A percentile compares a stretch with the other conserved stretches of the same genome.
These are phyloP conservation scores for Teleogryllus occipitalis DNA, from an alignment of 1,140 invertebrate genomes.

Conservation along the genomic window DNA sequence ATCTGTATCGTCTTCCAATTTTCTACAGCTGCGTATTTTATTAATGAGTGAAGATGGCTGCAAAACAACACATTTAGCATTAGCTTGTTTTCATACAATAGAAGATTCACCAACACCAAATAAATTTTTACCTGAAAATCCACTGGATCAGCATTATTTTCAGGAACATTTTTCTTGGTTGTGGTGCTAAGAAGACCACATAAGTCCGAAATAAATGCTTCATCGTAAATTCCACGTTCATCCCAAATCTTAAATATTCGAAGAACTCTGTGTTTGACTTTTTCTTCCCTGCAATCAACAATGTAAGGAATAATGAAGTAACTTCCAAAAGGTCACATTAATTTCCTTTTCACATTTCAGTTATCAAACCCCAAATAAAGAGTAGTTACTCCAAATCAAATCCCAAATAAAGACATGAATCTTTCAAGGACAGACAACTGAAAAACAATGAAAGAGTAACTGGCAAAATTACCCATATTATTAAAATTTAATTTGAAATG, in stretches of 20 bases:
- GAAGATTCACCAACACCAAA: slow-evolving; percentile 33
- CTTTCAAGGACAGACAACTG: too few relatives aligned
- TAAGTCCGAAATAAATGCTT: slow-evolving; percentile 76
- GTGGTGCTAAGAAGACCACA: slow-evolving; percentile 66
- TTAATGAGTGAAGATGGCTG: slow-evolving; percentile 52
- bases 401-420: too few relatives aligned
- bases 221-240: slow-evolving; percentile 77
- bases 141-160: slow-evolving; percentile 40
- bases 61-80: slow-evolving; percentile 27
- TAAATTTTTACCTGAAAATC: slow-evolving; percentile 48
- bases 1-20: slow-evolving; percentile 56
- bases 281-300: slow-evolving; percentile 61
- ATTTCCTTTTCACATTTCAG: too few relatives aligned
- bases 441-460: too few relatives aligned
- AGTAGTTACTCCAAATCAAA: too few relatives aligned
- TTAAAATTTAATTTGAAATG: too few relatives aligned
- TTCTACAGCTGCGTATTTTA: slow-evolving; percentile 55
- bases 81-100: slow-evolving; percentile 29
- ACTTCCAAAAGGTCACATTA: too few relatives aligned
- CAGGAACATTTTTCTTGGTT: slow-evolving; percentile 56
- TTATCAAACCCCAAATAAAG: too few relatives aligned
- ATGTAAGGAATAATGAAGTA: too few relatives aligned
- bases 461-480: too few relatives aligned
- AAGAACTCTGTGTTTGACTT: slow-evolving; percentile 74
- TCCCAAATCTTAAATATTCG: slow-evolving; percentile 93